A percentile compares a stretch with the other conserved stretches of the same genome.
Evolutionary conservation across 2,797 vertebrate genomes (phyloP).

Genomic region (Emys orbicularis): DNA sequence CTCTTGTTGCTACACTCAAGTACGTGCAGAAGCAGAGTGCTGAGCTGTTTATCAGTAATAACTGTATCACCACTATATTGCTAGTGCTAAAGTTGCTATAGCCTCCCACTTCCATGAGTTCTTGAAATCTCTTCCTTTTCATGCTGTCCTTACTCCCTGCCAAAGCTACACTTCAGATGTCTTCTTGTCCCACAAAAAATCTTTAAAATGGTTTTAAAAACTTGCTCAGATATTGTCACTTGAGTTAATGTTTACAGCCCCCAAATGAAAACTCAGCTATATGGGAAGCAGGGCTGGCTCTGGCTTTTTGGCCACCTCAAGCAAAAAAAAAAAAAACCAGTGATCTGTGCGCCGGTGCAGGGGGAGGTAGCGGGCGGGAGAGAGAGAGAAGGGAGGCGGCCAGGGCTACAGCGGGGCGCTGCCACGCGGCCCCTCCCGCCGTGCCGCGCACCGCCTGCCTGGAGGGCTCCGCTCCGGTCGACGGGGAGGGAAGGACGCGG

Average conservation of each 20-base stretch:
- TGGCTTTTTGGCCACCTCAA: no score
- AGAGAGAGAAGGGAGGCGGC: no score
- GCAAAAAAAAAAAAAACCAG: no score
- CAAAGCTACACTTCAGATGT: background rate
- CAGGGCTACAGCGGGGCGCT: no score
- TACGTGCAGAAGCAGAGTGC: background rate
- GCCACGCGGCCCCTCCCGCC: no score
- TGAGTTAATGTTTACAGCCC: background rate
- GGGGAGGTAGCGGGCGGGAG: no score
- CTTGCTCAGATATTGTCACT: background rate
- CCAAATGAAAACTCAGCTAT: background rate
- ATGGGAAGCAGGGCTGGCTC: no score
- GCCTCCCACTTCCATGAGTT: background rate
- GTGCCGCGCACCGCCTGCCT: no score
- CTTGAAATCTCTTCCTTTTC: background rate
- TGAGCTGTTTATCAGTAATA: background rate
- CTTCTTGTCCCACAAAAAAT: background rate
- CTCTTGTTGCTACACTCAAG: background rate
- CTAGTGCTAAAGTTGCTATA: background rate
- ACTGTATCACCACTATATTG: background rate
- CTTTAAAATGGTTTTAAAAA: background rate
- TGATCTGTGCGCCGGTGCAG: no score
- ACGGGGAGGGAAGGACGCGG: no score
- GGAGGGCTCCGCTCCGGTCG: no score
- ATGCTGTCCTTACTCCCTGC: background rate